These are phyloP conservation scores for Microtus pennsylvanicus DNA, from an alignment of 2,113 vertebrate species.

Conservation along the genomic window DNA sequence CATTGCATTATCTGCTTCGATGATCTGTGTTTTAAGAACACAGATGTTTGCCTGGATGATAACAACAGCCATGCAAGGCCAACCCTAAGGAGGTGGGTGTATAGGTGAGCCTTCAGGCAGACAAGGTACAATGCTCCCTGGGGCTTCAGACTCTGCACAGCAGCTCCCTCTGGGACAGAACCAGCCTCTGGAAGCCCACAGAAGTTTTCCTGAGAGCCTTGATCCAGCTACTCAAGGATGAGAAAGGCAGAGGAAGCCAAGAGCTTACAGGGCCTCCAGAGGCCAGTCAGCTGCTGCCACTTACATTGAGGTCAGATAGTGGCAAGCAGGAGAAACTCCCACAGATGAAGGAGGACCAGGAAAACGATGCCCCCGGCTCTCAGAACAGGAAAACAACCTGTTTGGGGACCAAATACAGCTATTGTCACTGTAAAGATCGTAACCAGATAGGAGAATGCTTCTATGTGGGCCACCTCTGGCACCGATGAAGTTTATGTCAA, in stretches of 20 bases:
- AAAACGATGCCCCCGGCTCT: background rate
- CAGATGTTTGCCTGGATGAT: too few species aligned
- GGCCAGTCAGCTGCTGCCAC: background rate
- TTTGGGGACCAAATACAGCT: slow-evolving; percentile 97
- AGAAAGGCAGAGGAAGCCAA: background rate
- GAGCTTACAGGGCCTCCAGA: rapidly evolving
- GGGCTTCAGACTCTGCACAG: slow-evolving; percentile 89
- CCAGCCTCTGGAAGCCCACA: rapidly evolving
- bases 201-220: slow-evolving; percentile 76
- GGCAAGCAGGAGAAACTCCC: background rate
- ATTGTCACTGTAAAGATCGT: slow-evolving; percentile 96
- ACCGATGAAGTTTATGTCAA: slow-evolving; percentile 98
- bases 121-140: slow-evolving; percentile 93
- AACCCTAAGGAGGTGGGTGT: slow-evolving; percentile 91
- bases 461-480: slow-evolving; percentile 97
- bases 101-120: slow-evolving; percentile 92
- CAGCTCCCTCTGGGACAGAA: background rate
- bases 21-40: background rate
- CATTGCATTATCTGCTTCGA: background rate
- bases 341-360: background rate
- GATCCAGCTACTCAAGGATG: slow-evolving; percentile 14
- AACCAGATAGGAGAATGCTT: slow-evolving; percentile 98
- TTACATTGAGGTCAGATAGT: background rate
- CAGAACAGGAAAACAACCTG: background rate
- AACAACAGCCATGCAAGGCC: slow-evolving; percentile 67